Evolutionary conservation across 2,797 vertebrate species (phyloP).

Genomic region (Hydrocynus forskahlii): DNA sequence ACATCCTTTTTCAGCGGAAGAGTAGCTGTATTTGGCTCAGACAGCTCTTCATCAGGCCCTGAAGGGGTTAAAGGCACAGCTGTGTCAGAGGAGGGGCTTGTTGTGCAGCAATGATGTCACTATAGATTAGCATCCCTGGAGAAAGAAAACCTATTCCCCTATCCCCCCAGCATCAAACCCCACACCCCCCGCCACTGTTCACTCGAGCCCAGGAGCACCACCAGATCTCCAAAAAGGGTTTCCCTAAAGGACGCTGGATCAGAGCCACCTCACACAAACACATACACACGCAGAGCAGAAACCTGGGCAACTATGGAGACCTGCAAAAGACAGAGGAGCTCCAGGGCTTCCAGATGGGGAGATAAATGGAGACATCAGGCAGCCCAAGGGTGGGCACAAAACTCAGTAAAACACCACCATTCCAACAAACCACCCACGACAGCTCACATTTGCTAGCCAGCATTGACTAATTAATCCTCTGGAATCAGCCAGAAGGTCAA

Average conservation of each 20-base stretch:
- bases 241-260: constrained; percentile 17
- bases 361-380: constrained; percentile 18
- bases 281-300: constrained; percentile 10
- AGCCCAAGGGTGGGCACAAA: constrained; percentile 1
- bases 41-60: neutral
- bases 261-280: neutral
- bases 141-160: constrained; percentile 25
- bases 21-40: neutral
- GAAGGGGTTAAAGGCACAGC: constrained; percentile 28
- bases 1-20: too few relatives aligned
- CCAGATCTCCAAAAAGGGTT: constrained; percentile 19
- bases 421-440: neutral
- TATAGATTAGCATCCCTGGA: constrained; percentile 27
- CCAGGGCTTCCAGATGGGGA: constrained; percentile 14
- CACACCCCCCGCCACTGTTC: neutral
- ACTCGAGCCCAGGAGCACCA: neutral
- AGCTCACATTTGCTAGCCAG: constrained; percentile 14
- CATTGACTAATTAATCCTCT: constrained; percentile 21
- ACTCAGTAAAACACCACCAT: constrained; percentile 18
- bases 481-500: constrained; percentile 14
- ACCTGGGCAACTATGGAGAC: constrained; percentile 48
- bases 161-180: neutral
- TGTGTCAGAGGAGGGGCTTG: neutral
- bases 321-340: neutral
- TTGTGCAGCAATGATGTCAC: constrained; percentile 56